These are phyloP conservation scores for Neosilurus mollespiculum DNA, from an alignment of 2,797 vertebrate genomes.

Conservation along the genomic window DNA sequence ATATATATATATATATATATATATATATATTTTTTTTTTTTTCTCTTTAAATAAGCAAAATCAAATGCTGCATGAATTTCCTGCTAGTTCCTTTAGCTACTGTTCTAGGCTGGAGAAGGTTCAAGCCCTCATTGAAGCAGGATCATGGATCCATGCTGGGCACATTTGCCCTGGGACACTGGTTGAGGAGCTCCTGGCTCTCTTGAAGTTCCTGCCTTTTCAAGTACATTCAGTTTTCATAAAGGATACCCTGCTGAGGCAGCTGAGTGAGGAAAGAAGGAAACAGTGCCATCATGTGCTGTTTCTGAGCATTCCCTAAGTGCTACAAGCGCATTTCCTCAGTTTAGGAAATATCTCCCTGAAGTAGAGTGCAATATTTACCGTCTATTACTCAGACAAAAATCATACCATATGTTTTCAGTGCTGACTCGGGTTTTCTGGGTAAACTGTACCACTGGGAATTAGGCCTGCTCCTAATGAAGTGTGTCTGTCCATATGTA, in stretches of 20 bases:
- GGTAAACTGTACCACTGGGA: constrained; percentile 14
- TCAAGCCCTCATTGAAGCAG: background rate
- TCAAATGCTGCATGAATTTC: background rate
- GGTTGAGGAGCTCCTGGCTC: constrained; percentile 34
- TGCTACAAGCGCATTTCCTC: constrained; percentile 44
- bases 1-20: too few species aligned
- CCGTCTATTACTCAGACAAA: constrained; percentile 21
- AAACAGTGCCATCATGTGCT: constrained; percentile 99
- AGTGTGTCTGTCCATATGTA: background rate
- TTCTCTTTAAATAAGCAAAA: background rate
- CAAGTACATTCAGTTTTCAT: constrained; percentile 70
- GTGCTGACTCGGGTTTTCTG: constrained; percentile 19
- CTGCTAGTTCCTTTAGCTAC: background rate
- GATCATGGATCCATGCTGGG: constrained; percentile 13
- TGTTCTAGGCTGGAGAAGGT: background rate
- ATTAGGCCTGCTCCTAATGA: constrained; percentile 24
- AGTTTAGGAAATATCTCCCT: constrained; percentile 6
- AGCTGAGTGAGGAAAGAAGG: constrained; percentile 77
- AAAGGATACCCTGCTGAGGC: constrained; percentile 70
- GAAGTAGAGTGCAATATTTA: constrained; percentile 23
- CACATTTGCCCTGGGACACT: constrained; percentile 59
- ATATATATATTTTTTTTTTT: background rate
- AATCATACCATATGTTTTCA: constrained; percentile 10
- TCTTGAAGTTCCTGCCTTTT: constrained; percentile 60
- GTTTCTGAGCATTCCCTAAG: constrained; percentile 89